A percentile compares a stretch with the other conserved stretches of the same genome.
phyloP scores from a whole-genome alignment of 1,140 invertebrate genomes.

The Zeugodacus cucurbitae region DNA sequence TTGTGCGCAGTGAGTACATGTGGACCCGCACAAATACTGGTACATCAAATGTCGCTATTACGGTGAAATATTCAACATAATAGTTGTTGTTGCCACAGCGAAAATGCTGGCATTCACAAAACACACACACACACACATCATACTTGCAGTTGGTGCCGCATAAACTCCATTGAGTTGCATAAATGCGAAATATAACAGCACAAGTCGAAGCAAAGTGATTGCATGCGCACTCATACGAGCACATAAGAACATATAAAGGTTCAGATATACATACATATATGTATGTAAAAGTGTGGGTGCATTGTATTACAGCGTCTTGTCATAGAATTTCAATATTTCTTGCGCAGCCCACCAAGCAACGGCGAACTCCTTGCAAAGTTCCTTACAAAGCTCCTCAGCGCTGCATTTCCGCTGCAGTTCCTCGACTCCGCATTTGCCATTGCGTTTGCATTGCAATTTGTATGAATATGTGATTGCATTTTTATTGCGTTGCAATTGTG shows the following conservation, averaged over 20 bases:
- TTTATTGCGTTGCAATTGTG: constrained; percentile 27
- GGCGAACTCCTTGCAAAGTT: not conserved
- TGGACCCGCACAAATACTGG: not conserved
- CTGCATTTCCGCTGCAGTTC: not conserved
- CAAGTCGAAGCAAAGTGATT: not conserved
- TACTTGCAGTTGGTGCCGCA: not conserved
- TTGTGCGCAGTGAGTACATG: not conserved
- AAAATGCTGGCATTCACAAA: not conserved
- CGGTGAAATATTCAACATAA: not conserved
- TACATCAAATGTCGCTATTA: not conserved
- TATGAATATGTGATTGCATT: constrained; percentile 8
- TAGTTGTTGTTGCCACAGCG: not conserved
- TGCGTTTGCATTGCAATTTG: not conserved
- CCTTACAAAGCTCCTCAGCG: not conserved
- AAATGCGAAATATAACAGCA: not conserved
- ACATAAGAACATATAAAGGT: too few species aligned
- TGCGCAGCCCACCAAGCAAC: not conserved
- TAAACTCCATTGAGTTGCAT: not conserved
- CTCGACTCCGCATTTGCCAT: not conserved
- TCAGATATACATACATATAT: not conserved
- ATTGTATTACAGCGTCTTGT: not conserved
- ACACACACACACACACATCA: not conserved
- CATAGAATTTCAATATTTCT: not conserved
- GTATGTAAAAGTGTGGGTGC: not conserved
- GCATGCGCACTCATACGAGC: not conserved